Evolutionary conservation across 2,888 invertebrate species (phyloP).

Genomic region (Mechanitis messenoides): DNA sequence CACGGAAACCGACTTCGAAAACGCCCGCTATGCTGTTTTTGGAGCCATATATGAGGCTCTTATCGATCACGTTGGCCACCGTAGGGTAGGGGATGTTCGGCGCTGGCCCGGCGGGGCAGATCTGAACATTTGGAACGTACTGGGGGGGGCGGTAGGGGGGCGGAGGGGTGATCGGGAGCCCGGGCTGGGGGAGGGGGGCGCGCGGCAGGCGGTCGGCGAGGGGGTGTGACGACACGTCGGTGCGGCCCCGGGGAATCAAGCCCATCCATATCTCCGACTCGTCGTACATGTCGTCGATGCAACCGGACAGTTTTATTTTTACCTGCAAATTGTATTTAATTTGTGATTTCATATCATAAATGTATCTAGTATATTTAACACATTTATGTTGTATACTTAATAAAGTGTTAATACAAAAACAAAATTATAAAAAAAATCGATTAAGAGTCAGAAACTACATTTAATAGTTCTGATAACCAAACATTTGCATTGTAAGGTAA

Average conservation of each 20-base stretch:
- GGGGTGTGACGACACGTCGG: conserved; percentile 38
- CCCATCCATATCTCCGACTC: conserved; percentile 54
- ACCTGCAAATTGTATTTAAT: conserved; percentile 35
- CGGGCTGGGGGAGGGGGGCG: conserved; percentile 39
- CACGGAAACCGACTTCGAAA: conserved; percentile 15
- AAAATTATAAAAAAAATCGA: no score
- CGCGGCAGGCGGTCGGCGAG: conserved; percentile 44
- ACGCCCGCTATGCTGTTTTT: conserved; percentile 13
- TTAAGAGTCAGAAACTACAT: no score
- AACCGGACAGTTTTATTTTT: conserved; percentile 51
- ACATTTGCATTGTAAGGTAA: no score
- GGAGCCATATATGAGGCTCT: conserved; percentile 13
- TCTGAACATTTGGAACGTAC: conserved; percentile 11
- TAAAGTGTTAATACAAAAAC: no score
- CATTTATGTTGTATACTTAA: no score
- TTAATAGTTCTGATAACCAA: no score
- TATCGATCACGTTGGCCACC: conserved; percentile 12
- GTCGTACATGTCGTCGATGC: conserved; percentile 49
- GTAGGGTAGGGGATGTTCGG: conserved; percentile 8
- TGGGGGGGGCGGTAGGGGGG: conserved; percentile 4
- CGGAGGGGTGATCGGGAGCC: not conserved
- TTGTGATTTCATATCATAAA: no score
- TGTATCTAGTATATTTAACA: no score
- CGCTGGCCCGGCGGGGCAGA: conserved; percentile 30
- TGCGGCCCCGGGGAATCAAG: conserved; percentile 39